Percentiles rank a stretch among this genome's conserved stretches.
phyloP scores from a whole-genome alignment of 35 echinoderm and acorn worm species.

The Apostichopus californicus region DNA sequence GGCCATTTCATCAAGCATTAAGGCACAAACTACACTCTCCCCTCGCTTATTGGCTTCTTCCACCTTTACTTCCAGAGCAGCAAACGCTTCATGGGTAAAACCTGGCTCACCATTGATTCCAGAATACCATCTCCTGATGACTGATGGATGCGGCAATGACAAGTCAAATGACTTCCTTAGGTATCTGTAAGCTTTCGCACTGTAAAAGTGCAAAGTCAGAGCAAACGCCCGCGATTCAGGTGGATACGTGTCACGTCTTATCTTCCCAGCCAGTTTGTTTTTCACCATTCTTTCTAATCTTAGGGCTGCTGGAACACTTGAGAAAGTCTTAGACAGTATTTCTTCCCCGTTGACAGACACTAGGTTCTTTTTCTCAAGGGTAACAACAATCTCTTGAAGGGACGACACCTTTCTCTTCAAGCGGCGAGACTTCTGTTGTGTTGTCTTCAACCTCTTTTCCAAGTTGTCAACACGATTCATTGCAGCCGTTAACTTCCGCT shows the following conservation, averaged over 20 bases:
- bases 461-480: no score
- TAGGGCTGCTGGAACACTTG: conserved; percentile 31
- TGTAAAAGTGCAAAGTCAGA: conserved; percentile 39
- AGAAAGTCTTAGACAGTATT: neutral
- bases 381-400: neutral
- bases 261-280: neutral
- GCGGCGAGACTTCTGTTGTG: neutral
- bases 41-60: no score
- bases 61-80: neutral
- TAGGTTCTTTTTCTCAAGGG: neutral
- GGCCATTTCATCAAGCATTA: no score
- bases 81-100: conserved; percentile 18
- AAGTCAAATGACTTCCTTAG: conserved; percentile 25
- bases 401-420: neutral
- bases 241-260: neutral
- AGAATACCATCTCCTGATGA: conserved; percentile 12
- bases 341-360: neutral
- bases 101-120: conserved; percentile 6
- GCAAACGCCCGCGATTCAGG: conserved; percentile 1
- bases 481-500: neutral
- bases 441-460: neutral
- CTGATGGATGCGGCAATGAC: neutral
- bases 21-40: no score
- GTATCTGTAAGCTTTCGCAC: conserved; percentile 38
- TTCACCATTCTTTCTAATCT: conserved; percentile 39